Evolutionary conservation across 2,113 vertebrate species (phyloP).

Genomic region (Alaudala cheleensis): DNA sequence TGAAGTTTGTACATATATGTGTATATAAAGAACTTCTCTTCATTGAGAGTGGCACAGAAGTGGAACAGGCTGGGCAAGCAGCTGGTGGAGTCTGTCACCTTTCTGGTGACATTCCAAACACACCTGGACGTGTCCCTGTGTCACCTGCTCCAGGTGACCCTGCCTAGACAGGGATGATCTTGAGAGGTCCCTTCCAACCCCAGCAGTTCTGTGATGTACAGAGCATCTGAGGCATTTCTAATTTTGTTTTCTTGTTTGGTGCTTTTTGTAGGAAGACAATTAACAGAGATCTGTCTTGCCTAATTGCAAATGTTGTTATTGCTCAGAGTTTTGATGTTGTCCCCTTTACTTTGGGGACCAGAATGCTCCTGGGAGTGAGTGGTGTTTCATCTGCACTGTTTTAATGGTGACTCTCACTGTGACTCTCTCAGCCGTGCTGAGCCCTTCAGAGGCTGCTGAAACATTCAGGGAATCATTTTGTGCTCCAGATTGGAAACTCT

Average conservation of each 20-base stretch:
- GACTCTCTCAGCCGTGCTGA: neutral
- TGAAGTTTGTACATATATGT: rapidly evolving
- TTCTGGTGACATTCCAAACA: neutral
- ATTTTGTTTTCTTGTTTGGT: neutral
- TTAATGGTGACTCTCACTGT: neutral
- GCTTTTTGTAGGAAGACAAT: neutral
- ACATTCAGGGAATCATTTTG: neutral
- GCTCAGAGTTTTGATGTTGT: neutral
- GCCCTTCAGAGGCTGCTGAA: neutral
- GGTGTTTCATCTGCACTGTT: neutral
- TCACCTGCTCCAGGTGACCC: neutral
- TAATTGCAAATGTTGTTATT: neutral
- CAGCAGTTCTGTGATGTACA: neutral
- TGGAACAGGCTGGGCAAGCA: neutral
- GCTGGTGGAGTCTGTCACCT: neutral
- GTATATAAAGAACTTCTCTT: neutral
- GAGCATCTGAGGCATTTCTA: neutral
- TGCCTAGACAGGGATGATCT: neutral
- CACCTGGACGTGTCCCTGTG: neutral
- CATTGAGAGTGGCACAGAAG: neutral
- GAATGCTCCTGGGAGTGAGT: neutral
- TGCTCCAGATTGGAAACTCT: neutral
- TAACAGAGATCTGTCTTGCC: neutral
- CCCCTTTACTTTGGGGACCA: neutral
- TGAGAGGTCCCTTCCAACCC: neutral